phyloP scores from a whole-genome alignment of 2,113 vertebrate species.

The Bujurquina vittata region DNA sequence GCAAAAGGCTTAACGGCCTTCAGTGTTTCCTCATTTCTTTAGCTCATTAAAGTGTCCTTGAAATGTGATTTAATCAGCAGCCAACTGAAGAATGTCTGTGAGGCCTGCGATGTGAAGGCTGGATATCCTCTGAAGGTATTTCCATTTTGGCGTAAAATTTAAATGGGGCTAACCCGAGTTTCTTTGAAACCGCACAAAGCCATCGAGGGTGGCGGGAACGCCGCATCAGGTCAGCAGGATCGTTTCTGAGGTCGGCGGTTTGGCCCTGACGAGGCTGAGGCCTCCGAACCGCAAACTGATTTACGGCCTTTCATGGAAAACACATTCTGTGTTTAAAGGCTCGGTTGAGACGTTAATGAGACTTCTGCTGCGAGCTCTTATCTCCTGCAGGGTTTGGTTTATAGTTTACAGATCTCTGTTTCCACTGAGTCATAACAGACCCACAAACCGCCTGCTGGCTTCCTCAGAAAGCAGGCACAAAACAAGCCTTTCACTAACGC shows the following conservation, averaged over 20 bases:
- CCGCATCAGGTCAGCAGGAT: slow-evolving; percentile 23
- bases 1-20: neutral
- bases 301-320: slow-evolving; percentile 30
- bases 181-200: neutral
- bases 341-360: slow-evolving; percentile 10
- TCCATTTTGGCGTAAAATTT: slow-evolving; percentile 8
- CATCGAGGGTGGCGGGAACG: slow-evolving; percentile 6
- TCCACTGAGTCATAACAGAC: neutral
- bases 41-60: neutral
- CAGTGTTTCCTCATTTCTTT: neutral
- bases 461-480: neutral
- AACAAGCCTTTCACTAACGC: neutral
- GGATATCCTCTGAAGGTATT: slow-evolving; percentile 5
- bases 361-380: slow-evolving; percentile 3
- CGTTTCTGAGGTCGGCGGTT: slow-evolving; percentile 30
- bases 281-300: slow-evolving; percentile 11
- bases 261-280: neutral
- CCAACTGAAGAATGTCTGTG: neutral
- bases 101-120: neutral
- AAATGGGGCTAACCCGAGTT: neutral
- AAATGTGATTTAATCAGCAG: slow-evolving; percentile 1
- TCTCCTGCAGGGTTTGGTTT: slow-evolving; percentile 6
- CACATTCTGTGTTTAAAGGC: slow-evolving; percentile 19
- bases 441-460: neutral
- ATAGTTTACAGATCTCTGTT: slow-evolving; percentile 3